phyloP scores from a whole-genome alignment of 2,888 invertebrate species.

The Acanthosepion pharaonis region DNA sequence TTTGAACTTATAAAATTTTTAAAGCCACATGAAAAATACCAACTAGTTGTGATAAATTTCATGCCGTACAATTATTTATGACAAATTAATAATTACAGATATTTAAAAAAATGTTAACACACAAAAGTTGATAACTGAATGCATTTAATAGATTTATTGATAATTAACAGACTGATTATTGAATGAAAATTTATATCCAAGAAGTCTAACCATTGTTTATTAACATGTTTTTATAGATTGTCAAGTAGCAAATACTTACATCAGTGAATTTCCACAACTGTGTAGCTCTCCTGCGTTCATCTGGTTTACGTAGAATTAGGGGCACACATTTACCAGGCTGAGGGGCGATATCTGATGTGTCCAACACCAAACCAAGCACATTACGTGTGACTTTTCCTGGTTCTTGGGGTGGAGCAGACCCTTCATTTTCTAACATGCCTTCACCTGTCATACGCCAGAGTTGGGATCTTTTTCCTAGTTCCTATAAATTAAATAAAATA shows the following conservation, averaged over 20 bases:
- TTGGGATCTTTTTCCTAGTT: slow-evolving; percentile 79
- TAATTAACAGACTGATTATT: too few relatives aligned
- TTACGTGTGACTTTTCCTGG: slow-evolving; percentile 65
- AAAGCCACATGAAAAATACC: too few relatives aligned
- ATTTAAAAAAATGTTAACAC: too few relatives aligned
- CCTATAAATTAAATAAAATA: slow-evolving; percentile 60
- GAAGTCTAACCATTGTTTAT: neutral
- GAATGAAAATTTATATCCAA: neutral
- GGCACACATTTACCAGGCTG: slow-evolving; percentile 86
- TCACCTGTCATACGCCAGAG: slow-evolving; percentile 94
- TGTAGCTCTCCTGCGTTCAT: slow-evolving; percentile 87
- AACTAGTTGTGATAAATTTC: too few relatives aligned
- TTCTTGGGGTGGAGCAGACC: slow-evolving; percentile 79
- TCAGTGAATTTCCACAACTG: slow-evolving; percentile 93
- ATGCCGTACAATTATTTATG: too few relatives aligned
- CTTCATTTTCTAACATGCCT: slow-evolving; percentile 94
- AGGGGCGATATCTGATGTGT: slow-evolving; percentile 90
- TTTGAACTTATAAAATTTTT: too few relatives aligned
- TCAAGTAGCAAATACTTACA: slow-evolving; percentile 55
- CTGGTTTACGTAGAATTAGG: slow-evolving; percentile 87
- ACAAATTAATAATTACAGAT: too few relatives aligned
- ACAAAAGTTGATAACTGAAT: too few relatives aligned
- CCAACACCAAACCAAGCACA: slow-evolving; percentile 80
- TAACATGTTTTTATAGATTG: neutral
- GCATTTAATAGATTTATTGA: too few relatives aligned